A percentile compares a stretch with the other conserved stretches of the same genome.
These are phyloP conservation scores for Chunga burmeisteri DNA, from an alignment of 2,113 vertebrate genomes.

Conservation along the genomic window DNA sequence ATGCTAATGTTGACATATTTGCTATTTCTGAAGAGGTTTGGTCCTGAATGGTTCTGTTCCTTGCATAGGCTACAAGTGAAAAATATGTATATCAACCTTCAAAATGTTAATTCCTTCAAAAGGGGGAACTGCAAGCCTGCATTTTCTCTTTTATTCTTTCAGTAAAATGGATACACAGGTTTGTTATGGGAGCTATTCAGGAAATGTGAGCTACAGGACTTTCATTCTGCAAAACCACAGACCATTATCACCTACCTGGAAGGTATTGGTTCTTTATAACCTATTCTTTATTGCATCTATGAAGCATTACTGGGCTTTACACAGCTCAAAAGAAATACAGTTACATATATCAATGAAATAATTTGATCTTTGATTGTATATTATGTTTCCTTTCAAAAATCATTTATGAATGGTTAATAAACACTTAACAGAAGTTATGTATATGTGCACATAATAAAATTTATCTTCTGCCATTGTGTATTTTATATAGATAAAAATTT, in stretches of 20 bases:
- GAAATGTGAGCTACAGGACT: background rate
- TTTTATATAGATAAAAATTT: background rate
- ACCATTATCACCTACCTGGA: background rate
- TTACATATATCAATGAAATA: background rate
- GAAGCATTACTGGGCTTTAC: background rate
- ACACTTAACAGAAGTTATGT: background rate
- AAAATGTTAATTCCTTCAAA: background rate
- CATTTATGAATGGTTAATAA: background rate
- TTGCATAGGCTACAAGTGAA: background rate
- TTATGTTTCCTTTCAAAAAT: background rate
- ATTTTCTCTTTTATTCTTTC: background rate
- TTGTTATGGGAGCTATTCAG: background rate
- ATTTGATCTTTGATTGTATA: background rate
- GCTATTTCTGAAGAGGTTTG: background rate
- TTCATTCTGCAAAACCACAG: background rate
- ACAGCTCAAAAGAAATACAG: background rate
- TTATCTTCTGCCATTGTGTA: background rate
- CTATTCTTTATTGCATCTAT: background rate
- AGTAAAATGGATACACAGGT: background rate
- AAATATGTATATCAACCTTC: background rate
- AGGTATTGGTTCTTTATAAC: background rate
- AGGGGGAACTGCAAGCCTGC: rapidly evolving
- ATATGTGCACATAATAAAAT: background rate
- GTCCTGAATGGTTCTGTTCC: background rate
- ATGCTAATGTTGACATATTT: background rate